A percentile compares a stretch with the other conserved stretches of the same genome.
Conservation (phyloP, 1,140 invertebrate genomes). For the Diuraphis noxia region DNA sequence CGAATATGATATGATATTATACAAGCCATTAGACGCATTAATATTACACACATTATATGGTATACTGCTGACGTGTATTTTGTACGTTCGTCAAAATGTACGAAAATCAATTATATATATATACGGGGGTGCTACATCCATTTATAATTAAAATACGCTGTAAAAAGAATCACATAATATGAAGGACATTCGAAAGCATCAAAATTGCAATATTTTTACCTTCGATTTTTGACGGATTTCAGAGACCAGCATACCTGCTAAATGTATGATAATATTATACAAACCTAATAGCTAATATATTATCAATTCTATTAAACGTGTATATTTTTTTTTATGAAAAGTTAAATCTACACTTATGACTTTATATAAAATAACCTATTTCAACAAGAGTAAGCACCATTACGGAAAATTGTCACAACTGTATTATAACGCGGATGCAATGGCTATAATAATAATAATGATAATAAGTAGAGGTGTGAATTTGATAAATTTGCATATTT, state of each 20-base stretch:
- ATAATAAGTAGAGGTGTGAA: neutral
- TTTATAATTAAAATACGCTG: no score
- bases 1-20: no score
- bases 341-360: neutral
- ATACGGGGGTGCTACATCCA: no score
- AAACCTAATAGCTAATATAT: no score
- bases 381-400: neutral
- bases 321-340: neutral
- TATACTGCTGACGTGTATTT: no score
- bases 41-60: no score
- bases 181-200: neutral
- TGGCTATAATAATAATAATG: no score
- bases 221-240: neutral
- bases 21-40: no score
- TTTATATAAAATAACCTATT: neutral
- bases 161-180: no score
- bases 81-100: no score
- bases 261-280: no score
- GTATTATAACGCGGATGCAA: neutral
- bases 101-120: no score
- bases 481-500: neutral
- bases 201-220: neutral
- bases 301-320: neutral
- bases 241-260: neutral
- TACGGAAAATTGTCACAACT: neutral